Evolutionary conservation across 2,113 vertebrate species (phyloP).

Genomic region (human (Homo sapiens)): DNA sequence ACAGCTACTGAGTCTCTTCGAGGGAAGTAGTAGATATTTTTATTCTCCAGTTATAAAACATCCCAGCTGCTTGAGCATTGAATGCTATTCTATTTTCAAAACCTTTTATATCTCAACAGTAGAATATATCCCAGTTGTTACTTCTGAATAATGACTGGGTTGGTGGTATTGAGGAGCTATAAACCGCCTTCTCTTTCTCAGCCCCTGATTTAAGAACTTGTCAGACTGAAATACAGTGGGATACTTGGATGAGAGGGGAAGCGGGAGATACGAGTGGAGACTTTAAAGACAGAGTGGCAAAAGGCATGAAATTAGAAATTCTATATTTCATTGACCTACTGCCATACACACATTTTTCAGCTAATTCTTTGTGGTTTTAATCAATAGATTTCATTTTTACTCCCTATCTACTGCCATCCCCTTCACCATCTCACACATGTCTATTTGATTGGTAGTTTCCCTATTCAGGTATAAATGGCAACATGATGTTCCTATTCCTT

Average conservation of each 20-base stretch:
- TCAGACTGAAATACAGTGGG: background rate
- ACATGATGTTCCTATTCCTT: background rate
- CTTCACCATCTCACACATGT: background rate
- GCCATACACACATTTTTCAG: background rate
- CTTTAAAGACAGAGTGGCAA: background rate
- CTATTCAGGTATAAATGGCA: conserved; percentile 5
- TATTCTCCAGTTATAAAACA: conserved; percentile 57
- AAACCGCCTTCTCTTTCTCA: conserved; percentile 10
- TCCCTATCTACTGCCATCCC: background rate
- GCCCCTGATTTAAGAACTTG: background rate
- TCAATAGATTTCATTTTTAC: background rate
- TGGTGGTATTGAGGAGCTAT: background rate
- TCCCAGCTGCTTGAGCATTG: conserved; percentile 20
- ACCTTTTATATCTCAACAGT: conserved; percentile 5
- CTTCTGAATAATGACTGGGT: conserved; percentile 32
- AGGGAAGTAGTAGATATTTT: conserved; percentile 55
- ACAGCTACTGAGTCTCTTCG: background rate
- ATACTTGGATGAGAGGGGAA: background rate
- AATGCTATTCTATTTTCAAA: conserved; percentile 51
- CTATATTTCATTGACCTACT: background rate
- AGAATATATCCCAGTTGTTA: background rate
- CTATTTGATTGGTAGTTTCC: background rate
- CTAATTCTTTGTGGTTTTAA: conserved; percentile 9
- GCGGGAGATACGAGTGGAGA: background rate
- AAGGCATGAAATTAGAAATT: background rate